phyloP scores from a whole-genome alignment of 2,113 vertebrate species.

The Tetrao urogallus region DNA sequence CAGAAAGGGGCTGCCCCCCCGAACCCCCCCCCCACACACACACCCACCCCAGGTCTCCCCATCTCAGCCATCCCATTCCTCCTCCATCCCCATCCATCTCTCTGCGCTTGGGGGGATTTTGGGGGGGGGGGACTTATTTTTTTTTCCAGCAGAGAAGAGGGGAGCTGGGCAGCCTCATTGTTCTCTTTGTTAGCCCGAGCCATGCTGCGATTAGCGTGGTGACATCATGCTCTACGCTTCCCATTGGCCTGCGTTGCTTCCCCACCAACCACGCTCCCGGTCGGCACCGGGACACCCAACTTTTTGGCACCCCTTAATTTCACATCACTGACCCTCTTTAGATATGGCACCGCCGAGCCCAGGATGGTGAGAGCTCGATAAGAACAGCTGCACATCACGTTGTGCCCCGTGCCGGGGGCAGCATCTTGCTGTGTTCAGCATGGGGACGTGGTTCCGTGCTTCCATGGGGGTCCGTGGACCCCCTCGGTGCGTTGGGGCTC shows the following conservation, averaged over 20 bases:
- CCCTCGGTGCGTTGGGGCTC: no score
- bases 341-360: rapidly evolving
- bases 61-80: no score
- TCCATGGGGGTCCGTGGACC: rapidly evolving
- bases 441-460: background rate
- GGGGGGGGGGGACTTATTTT: background rate
- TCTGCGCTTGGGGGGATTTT: no score
- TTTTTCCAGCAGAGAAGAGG: slow-evolving; percentile 6
- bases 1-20: no score
- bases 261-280: slow-evolving; percentile 57
- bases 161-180: slow-evolving; percentile 81
- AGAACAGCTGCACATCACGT: background rate
- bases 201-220: slow-evolving; percentile 89
- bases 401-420: background rate
- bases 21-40: no score
- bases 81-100: no score
- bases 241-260: slow-evolving; percentile 82
- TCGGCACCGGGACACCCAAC: slow-evolving; percentile 46
- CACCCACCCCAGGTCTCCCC: no score
- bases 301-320: slow-evolving; percentile 1
- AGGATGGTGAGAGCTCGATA: rapidly evolving
- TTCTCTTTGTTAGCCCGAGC: slow-evolving; percentile 98
- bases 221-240: slow-evolving; percentile 89
- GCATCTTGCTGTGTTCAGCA: background rate
- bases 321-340: background rate